Evolutionary conservation across 2,888 invertebrate species (phyloP).

Genomic region (Aporophyla lueneburgensis): DNA sequence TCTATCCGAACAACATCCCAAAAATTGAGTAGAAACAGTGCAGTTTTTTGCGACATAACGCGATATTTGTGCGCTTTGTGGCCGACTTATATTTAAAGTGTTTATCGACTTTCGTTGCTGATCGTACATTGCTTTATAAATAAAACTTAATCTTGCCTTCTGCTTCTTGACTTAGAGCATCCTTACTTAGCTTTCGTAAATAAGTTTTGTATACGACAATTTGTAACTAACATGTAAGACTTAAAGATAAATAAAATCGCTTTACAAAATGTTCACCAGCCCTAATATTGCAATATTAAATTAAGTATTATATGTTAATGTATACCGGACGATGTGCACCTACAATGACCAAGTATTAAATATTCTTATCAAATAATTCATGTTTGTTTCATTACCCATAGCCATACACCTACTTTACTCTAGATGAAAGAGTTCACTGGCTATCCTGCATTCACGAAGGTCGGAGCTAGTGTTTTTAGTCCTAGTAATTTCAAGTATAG

Average conservation of each 20-base stretch:
- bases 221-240: not conserved
- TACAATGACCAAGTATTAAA: constrained; percentile 14
- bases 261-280: not conserved
- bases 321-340: no score
- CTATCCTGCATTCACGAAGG: no score
- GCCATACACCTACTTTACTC: not conserved
- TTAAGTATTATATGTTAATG: not conserved
- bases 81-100: no score
- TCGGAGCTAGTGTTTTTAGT: no score
- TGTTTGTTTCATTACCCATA: constrained; percentile 24
- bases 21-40: no score
- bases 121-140: no score
- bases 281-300: not conserved
- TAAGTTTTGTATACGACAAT: not conserved
- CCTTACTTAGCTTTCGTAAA: not conserved
- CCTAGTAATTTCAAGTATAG: no score
- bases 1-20: no score
- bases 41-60: no score
- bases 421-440: not conserved
- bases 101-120: not conserved
- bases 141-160: not conserved
- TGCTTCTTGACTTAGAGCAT: not conserved
- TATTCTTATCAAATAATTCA: not conserved
- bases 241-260: not conserved
- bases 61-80: no score